Evolutionary conservation across 37 sponge, comb jelly and placozoan species (phyloP).

Genomic region (Geodia barretti): DNA sequence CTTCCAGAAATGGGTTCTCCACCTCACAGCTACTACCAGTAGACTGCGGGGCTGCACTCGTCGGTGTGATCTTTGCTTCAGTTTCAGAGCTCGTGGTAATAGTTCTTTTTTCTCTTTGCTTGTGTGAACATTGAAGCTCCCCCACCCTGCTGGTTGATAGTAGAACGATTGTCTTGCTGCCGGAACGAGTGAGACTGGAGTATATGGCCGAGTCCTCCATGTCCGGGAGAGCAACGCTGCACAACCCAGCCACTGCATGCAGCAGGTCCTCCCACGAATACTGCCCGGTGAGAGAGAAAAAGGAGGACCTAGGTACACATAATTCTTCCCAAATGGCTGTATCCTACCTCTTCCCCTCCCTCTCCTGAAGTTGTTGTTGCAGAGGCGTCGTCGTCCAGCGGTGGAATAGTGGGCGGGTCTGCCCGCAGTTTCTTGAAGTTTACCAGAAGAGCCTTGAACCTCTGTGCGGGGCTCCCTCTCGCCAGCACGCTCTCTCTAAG

Average conservation of each 20-base stretch:
- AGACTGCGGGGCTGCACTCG: too few relatives aligned
- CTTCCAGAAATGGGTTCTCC: conserved; percentile 3
- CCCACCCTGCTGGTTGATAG: not conserved
- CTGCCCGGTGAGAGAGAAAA: not conserved
- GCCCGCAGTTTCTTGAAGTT: conserved; percentile 32
- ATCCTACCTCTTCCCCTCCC: too few relatives aligned
- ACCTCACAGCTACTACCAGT: not conserved
- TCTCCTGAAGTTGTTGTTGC: not conserved
- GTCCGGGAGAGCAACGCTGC: conserved; percentile 64
- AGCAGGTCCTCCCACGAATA: conserved; percentile 39
- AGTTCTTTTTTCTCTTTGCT: not conserved
- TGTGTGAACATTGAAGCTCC: not conserved
- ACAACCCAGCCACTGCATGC: conserved; percentile 70
- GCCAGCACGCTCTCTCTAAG: not conserved
- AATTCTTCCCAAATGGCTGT: not conserved
- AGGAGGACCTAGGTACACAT: not conserved
- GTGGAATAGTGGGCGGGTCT: not conserved
- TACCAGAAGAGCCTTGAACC: conserved; percentile 13
- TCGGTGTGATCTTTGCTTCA: too few relatives aligned
- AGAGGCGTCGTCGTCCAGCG: not conserved
- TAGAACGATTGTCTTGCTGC: conserved; percentile 20
- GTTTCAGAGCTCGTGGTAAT: not conserved
- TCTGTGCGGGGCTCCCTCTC: not conserved
- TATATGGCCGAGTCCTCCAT: conserved; percentile 64
- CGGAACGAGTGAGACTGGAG: conserved; percentile 23